These are phyloP conservation scores for Misgurnus mizolepis DNA, from an alignment of 2,113 vertebrate genomes.

Conservation along the genomic window DNA sequence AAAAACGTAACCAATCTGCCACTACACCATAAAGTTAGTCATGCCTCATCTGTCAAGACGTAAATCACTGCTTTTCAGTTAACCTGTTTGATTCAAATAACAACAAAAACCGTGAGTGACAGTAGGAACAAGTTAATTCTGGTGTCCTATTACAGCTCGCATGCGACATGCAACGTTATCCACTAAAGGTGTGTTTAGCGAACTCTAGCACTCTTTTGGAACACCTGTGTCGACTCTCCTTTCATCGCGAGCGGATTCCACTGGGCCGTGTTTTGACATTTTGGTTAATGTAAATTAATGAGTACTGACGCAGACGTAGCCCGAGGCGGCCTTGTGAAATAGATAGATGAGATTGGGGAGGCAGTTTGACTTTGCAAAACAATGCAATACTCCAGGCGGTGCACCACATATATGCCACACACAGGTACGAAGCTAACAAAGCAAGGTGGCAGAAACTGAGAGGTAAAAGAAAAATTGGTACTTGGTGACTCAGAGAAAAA, in stretches of 20 bases:
- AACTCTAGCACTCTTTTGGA: slow-evolving; percentile 31
- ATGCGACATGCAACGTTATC: slow-evolving; percentile 20
- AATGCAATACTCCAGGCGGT: slow-evolving; percentile 20
- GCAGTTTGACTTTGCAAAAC: slow-evolving; percentile 5
- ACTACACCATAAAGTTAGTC: too few species aligned
- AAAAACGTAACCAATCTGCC: background rate
- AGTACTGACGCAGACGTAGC: slow-evolving; percentile 73
- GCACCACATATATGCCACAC: background rate
- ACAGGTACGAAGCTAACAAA: background rate
- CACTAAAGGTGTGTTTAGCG: slow-evolving; percentile 17
- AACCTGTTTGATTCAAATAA: background rate
- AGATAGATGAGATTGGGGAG: slow-evolving; percentile 48
- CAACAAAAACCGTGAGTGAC: slow-evolving; percentile 24
- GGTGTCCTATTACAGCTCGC: slow-evolving; percentile 30
- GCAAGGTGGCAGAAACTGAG: background rate
- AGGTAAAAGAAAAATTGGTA: background rate
- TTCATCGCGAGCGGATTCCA: slow-evolving; percentile 72
- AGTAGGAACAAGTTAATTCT: slow-evolving; percentile 31
- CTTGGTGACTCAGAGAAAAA: background rate
- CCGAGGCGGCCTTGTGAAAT: slow-evolving; percentile 61
- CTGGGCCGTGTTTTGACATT: slow-evolving; percentile 77
- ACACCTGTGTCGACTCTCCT: slow-evolving; percentile 72
- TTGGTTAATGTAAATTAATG: slow-evolving; percentile 78
- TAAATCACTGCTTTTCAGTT: background rate
- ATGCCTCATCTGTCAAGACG: background rate